These are phyloP conservation scores for Pecten maximus DNA, from an alignment of 2,888 invertebrate genomes.

Conservation along the genomic window DNA sequence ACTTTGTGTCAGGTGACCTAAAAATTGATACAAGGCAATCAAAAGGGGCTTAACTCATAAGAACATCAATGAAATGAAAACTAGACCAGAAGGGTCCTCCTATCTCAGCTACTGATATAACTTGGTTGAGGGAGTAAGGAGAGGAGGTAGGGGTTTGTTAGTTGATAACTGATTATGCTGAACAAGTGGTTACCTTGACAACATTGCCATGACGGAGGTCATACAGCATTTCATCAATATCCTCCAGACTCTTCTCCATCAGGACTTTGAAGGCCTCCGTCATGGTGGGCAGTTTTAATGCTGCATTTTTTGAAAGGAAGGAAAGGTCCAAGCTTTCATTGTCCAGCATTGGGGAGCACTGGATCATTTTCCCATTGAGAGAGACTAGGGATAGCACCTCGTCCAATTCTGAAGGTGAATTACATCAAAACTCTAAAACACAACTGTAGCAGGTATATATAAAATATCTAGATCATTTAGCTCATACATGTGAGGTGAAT, in stretches of 20 bases:
- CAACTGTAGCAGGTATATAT: no score
- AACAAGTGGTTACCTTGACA: slow-evolving; percentile 56
- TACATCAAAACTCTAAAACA: neutral
- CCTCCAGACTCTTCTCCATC: slow-evolving; percentile 53
- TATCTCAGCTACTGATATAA: no score
- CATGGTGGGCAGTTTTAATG: slow-evolving; percentile 56
- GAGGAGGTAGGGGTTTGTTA: no score
- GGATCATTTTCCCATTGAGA: slow-evolving; percentile 60
- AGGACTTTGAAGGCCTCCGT: slow-evolving; percentile 55
- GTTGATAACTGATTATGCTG: no score
- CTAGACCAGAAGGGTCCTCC: no score
- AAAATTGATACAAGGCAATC: no score
- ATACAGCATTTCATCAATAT: slow-evolving; percentile 58
- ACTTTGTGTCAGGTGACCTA: no score
- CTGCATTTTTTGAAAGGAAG: slow-evolving; percentile 51
- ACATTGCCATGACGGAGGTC: slow-evolving; percentile 59
- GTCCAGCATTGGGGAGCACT: slow-evolving; percentile 55
- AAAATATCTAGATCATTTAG: no score
- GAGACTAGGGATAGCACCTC: neutral
- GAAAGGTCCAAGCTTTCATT: slow-evolving; percentile 38
- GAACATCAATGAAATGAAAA: no score
- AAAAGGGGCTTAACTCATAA: no score
- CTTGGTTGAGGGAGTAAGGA: no score
- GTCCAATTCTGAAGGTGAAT: neutral
- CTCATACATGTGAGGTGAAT: no score